Percentiles rank a stretch among this genome's conserved stretches.
Evolutionary conservation across 2,888 invertebrate species (phyloP).

Genomic region (Ischnus inquisitorius): DNA sequence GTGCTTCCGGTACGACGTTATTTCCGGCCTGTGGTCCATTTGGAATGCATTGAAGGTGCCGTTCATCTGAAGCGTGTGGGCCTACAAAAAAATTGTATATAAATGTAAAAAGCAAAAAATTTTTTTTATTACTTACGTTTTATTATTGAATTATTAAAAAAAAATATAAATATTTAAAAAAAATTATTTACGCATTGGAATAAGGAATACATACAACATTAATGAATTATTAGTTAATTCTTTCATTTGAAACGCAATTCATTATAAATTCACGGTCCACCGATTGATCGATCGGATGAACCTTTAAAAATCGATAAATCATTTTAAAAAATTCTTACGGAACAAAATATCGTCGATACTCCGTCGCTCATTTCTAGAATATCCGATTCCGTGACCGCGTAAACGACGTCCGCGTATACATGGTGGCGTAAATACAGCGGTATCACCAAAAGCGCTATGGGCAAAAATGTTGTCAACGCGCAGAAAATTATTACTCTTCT

Average conservation of each 20-base stretch:
- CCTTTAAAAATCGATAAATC: no score
- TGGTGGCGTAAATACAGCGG: slow-evolving; percentile 92
- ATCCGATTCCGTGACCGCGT: slow-evolving; percentile 94
- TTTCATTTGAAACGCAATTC: no score
- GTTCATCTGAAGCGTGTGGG: slow-evolving; percentile 92
- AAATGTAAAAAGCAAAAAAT: background rate
- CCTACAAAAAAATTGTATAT: slow-evolving; percentile 84
- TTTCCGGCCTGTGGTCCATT: slow-evolving; percentile 90
- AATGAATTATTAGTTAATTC: no score
- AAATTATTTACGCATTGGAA: no score
- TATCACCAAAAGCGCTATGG: slow-evolving; percentile 91
- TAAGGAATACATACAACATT: no score
- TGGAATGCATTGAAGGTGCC: slow-evolving; percentile 91
- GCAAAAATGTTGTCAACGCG: slow-evolving; percentile 91
- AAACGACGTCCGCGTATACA: slow-evolving; percentile 92
- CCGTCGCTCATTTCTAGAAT: slow-evolving; percentile 93
- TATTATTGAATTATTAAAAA: no score
- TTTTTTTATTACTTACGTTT: no score
- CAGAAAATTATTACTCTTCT: slow-evolving; percentile 93
- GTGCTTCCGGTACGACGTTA: slow-evolving; percentile 90
- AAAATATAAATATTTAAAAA: slow-evolving; percentile 4
- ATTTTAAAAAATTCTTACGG: slow-evolving; percentile 78
- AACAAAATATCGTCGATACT: slow-evolving; percentile 93
- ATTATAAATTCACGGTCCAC: no score
- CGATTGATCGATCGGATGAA: no score